These are phyloP conservation scores for Mionectes macconnelli DNA, from an alignment of 2,113 vertebrate species.

Conservation along the genomic window DNA sequence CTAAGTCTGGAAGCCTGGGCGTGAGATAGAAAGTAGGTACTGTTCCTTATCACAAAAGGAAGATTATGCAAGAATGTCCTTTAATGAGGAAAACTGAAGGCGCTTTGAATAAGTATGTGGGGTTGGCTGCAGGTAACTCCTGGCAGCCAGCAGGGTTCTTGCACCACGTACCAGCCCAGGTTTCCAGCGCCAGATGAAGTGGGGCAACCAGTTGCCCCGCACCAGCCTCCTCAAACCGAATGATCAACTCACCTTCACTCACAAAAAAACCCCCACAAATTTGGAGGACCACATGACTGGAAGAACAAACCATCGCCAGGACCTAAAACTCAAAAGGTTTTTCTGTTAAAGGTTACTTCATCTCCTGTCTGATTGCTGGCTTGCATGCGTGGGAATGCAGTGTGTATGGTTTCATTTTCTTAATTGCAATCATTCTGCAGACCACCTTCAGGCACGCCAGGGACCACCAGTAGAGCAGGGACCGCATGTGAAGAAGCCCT, in stretches of 20 bases:
- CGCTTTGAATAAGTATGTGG: slow-evolving; percentile 21
- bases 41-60: slow-evolving; percentile 12
- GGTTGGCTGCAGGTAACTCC: slow-evolving; percentile 13
- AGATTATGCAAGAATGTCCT: slow-evolving; percentile 37
- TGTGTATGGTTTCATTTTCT: background rate
- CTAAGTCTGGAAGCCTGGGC: slow-evolving; percentile 25
- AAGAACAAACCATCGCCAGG: background rate
- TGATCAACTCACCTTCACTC: background rate
- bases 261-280: background rate
- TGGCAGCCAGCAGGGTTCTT: background rate
- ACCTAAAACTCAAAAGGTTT: background rate
- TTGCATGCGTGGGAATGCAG: background rate
- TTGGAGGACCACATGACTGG: background rate
- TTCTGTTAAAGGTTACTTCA: background rate
- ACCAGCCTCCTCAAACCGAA: background rate
- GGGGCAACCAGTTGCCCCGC: background rate
- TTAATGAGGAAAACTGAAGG: background rate
- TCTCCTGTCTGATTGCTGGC: background rate
- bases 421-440: slow-evolving; percentile 7
- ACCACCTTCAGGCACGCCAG: background rate
- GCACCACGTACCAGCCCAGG: background rate
- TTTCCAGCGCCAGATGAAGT: background rate
- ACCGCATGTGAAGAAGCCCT: background rate
- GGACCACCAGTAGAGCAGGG: slow-evolving; percentile 24
- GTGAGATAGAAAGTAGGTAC: slow-evolving; percentile 23